Conservation (phyloP, 2,113 vertebrate genomes). For the Corythornis madagascariensis region DNA sequence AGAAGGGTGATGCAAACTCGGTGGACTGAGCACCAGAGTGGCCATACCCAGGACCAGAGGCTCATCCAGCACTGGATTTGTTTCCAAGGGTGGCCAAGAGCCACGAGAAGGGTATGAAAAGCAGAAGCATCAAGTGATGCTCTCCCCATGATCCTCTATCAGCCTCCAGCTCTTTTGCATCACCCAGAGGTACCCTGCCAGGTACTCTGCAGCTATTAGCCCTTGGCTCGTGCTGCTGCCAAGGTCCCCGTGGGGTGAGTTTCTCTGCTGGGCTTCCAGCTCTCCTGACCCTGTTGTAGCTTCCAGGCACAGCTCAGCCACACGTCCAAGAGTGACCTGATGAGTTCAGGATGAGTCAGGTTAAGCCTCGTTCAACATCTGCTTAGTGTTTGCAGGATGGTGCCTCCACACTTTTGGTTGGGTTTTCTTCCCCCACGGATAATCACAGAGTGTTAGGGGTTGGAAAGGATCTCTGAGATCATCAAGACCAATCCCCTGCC, state of each 20-base stretch:
- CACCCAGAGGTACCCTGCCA: neutral
- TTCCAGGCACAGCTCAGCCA: neutral
- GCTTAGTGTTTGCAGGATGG: neutral
- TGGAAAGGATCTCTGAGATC: too few species aligned
- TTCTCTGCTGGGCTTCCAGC: slow-evolving; percentile 28
- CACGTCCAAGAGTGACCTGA: neutral
- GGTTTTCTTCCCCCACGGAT: neutral
- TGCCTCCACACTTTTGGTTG: neutral
- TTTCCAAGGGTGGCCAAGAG: neutral
- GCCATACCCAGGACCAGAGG: neutral
- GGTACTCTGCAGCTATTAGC: neutral
- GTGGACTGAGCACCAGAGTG: neutral
- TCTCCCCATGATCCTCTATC: neutral
- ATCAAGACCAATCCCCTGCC: too few species aligned
- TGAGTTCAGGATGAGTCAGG: neutral
- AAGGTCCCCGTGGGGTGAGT: neutral
- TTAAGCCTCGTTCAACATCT: slow-evolving; percentile 43
- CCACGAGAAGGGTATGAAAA: neutral
- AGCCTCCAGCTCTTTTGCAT: slow-evolving; percentile 29
- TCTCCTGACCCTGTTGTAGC: accelerated
- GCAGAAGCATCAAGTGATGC: neutral
- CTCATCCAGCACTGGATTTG: neutral
- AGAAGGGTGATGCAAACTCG: neutral
- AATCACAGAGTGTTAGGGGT: neutral
- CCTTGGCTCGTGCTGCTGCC: slow-evolving; percentile 6